Evolutionary conservation across 2,888 invertebrate genomes (phyloP).

Genomic region (Melangyna quadrimaculata): DNA sequence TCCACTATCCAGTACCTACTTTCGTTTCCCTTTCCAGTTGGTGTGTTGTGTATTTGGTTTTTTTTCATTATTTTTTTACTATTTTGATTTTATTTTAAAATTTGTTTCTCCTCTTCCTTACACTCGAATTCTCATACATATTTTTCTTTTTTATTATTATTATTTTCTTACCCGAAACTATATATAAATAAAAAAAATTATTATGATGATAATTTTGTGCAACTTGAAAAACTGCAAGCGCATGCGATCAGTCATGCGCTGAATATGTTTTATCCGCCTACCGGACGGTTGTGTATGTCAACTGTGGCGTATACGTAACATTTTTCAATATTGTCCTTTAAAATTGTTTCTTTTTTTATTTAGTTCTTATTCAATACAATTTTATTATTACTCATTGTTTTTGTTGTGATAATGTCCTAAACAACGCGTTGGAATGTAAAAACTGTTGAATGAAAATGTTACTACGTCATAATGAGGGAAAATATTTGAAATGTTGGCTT

Average conservation of each 20-base stretch:
- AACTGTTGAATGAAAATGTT: conserved; percentile 24
- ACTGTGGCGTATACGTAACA: conserved; percentile 66
- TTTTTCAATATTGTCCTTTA: conserved; percentile 38
- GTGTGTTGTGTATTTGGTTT: conserved; percentile 6
- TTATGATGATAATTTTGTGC: conserved; percentile 61
- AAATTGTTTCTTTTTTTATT: conserved; percentile 48
- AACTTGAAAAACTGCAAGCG: conserved; percentile 69
- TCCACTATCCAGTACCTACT: background rate
- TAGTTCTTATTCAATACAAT: conserved; percentile 1
- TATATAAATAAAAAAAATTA: conserved; percentile 27
- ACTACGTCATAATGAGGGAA: background rate
- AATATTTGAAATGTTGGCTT: background rate
- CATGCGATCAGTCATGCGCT: conserved; percentile 72
- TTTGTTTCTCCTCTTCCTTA: conserved; percentile 31
- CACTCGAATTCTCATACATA: conserved; percentile 6
- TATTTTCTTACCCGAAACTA: conserved; percentile 23
- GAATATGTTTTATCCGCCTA: conserved; percentile 71
- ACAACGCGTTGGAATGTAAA: background rate
- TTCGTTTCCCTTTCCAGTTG: background rate
- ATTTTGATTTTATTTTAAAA: conserved; percentile 22
- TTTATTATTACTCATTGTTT: background rate
- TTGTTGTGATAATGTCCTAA: background rate
- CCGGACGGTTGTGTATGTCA: conserved; percentile 40
- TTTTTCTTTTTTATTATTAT: background rate
- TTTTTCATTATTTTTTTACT: conserved; percentile 26